These are phyloP conservation scores for Syrmaticus mikado DNA, from an alignment of 2,113 vertebrate species.

Conservation along the genomic window DNA sequence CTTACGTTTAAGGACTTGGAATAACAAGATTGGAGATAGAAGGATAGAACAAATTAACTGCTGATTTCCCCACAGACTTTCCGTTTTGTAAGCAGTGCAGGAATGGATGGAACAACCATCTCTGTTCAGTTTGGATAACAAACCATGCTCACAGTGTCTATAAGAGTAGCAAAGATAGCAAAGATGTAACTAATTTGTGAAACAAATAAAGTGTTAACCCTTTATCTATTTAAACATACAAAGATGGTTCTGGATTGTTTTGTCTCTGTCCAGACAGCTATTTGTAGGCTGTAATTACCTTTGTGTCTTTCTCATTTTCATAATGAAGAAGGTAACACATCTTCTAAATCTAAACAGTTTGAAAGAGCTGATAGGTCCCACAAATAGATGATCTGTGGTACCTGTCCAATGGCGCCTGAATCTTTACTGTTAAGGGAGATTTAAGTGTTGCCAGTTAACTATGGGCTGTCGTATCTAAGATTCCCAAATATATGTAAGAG, in stretches of 20 bases:
- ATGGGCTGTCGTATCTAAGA: neutral
- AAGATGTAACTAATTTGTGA: neutral
- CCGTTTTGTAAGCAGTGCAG: neutral
- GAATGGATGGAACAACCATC: neutral
- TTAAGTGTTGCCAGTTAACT: neutral
- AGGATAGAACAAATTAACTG: neutral
- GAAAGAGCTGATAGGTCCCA: neutral
- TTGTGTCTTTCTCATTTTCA: neutral
- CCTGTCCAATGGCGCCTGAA: neutral
- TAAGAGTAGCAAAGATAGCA: too few species aligned
- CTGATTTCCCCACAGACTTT: neutral
- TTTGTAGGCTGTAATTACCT: neutral
- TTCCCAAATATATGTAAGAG: neutral
- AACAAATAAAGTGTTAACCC: neutral
- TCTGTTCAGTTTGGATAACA: neutral
- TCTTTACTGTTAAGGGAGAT: neutral
- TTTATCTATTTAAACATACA: neutral
- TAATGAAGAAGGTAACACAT: neutral
- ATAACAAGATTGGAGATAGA: neutral
- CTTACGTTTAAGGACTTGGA: neutral
- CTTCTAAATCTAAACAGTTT: neutral
- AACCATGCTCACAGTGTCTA: neutral
- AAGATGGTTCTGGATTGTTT: neutral
- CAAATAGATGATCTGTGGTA: neutral
- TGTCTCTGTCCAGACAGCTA: neutral